Percentiles rank a stretch among this genome's conserved stretches.
Evolutionary conservation across 1,140 invertebrate genomes (phyloP).

Genomic region (Neodiprion fabricii): DNA sequence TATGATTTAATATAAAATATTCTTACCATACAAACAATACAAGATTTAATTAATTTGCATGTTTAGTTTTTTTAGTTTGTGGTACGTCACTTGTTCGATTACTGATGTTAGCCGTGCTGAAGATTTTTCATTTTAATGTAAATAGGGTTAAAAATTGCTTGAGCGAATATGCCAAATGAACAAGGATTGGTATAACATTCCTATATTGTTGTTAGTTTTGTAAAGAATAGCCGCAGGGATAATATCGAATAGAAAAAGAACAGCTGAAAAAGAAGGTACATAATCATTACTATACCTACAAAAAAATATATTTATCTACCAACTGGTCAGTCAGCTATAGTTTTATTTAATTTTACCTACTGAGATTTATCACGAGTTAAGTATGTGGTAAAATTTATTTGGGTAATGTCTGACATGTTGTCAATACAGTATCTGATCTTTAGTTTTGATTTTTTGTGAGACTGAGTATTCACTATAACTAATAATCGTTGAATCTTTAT

Average conservation of each 20-base stretch:
- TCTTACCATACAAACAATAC: too few relatives aligned
- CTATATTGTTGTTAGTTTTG: neutral
- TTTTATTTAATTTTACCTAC: neutral
- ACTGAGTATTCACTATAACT: neutral
- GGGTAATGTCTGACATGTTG: too few relatives aligned
- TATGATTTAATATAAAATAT: too few relatives aligned
- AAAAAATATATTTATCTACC: neutral
- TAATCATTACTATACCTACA: neutral
- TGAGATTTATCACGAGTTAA: neutral
- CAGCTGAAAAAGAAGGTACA: neutral
- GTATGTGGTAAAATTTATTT: neutral
- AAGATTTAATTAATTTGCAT: too few relatives aligned
- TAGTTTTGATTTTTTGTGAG: neutral
- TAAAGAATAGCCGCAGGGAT: neutral
- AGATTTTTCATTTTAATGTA: too few relatives aligned
- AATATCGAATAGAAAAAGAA: too few relatives aligned
- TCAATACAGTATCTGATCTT: too few relatives aligned
- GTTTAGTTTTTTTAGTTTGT: too few relatives aligned
- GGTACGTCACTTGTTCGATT: too few relatives aligned
- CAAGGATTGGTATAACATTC: neutral
- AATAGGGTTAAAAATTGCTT: too few relatives aligned
- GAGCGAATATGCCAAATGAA: neutral
- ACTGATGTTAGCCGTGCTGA: too few relatives aligned
- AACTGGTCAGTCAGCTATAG: neutral
- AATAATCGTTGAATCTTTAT: neutral